Evolutionary conservation across 2,797 vertebrate species (phyloP).

Genomic region (Myotis myotis): DNA sequence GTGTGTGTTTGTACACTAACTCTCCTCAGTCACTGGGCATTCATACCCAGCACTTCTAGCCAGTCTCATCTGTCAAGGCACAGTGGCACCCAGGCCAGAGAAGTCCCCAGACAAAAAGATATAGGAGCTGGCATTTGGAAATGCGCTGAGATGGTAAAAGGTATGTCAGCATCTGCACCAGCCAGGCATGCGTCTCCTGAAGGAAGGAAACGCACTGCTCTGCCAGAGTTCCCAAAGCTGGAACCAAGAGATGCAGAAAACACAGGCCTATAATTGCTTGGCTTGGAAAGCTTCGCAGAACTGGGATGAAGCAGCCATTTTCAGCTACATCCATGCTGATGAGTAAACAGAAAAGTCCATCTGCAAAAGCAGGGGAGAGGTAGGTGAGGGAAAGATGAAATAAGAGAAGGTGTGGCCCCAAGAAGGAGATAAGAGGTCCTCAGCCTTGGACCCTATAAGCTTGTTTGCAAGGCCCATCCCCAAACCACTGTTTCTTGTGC

Average conservation of each 20-base stretch:
- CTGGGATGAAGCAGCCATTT: background rate
- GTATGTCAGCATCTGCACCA: background rate
- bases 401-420: background rate
- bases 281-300: background rate
- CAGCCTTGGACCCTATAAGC: background rate
- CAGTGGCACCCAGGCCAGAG: background rate
- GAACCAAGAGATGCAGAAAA: background rate
- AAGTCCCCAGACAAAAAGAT: constrained; percentile 14
- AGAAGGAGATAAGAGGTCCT: background rate
- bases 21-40: background rate
- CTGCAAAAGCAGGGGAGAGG: background rate
- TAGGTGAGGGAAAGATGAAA: background rate
- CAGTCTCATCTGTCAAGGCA: background rate
- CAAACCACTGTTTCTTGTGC: background rate
- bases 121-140: background rate
- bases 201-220: background rate
- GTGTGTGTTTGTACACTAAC: background rate
- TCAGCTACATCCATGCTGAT: background rate
- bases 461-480: background rate
- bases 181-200: background rate
- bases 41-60: constrained; percentile 12
- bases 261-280: background rate
- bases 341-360: background rate
- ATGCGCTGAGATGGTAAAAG: background rate
- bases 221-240: background rate